These are phyloP conservation scores for Phrynocephalus guinanensis DNA, from an alignment of 2,797 vertebrate species.

Conservation along the genomic window DNA sequence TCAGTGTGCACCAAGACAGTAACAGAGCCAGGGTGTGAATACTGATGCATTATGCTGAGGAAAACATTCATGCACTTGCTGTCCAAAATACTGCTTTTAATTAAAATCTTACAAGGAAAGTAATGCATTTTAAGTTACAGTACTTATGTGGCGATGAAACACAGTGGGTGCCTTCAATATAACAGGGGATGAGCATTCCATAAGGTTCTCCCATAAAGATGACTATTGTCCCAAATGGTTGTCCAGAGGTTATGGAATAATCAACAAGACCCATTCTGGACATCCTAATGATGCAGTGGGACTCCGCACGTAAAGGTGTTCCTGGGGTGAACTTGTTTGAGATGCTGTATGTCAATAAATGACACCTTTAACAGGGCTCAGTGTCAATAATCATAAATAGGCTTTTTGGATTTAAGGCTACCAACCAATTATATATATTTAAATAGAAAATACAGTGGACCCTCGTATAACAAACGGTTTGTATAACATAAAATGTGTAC, in stretches of 20 bases:
- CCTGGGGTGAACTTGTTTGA: neutral
- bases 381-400: neutral
- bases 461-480: too few species aligned
- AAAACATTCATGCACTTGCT: neutral
- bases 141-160: too few species aligned
- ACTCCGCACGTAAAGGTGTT: too few species aligned
- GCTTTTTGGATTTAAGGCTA: neutral
- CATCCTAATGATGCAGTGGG: too few species aligned
- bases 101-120: slow-evolving; percentile 3
- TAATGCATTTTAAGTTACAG: neutral
- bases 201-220: too few species aligned
- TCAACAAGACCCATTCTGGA: too few species aligned
- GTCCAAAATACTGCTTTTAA: neutral
- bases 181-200: too few species aligned
- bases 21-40: slow-evolving; percentile 22
- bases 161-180: too few species aligned
- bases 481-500: too few species aligned
- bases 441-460: too few species aligned
- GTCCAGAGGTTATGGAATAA: too few species aligned
- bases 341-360: neutral
- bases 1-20: neutral
- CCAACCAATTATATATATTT: neutral
- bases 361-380: neutral
- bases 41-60: slow-evolving; percentile 39
- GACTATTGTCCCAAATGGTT: too few species aligned